Evolutionary conservation across 2,888 invertebrate genomes (phyloP).

Genomic region (Heliothis peltigera): DNA sequence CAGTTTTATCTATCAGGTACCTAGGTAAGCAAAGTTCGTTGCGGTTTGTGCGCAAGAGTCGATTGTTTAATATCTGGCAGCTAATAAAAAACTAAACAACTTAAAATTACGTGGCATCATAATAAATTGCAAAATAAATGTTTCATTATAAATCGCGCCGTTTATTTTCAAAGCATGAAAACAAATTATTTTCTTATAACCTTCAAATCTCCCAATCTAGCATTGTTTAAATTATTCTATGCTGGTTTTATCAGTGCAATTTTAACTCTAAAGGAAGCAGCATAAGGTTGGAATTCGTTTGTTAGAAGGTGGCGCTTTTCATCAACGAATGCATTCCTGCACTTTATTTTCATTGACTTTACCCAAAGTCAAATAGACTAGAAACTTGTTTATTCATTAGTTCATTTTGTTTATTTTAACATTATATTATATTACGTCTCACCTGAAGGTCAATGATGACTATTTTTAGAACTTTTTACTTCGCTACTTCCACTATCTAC

Average conservation of each 20-base stretch:
- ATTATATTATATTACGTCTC: neutral
- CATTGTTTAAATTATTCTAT: conserved; percentile 50
- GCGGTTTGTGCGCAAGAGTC: too few relatives aligned
- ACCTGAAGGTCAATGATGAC: neutral
- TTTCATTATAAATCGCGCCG: conserved; percentile 27
- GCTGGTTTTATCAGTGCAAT: neutral
- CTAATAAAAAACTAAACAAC: neutral
- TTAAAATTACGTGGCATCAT: conserved; percentile 19
- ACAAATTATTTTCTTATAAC: conserved; percentile 34
- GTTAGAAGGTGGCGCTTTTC: conserved; percentile 8
- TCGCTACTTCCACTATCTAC: too few relatives aligned
- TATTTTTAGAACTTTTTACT: neutral
- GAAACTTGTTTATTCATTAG: conserved; percentile 3
- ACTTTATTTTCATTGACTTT: conserved; percentile 55
- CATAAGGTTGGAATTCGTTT: conserved; percentile 9
- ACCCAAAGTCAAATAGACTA: conserved; percentile 46
- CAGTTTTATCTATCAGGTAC: too few relatives aligned
- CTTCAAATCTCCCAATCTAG: conserved; percentile 29
- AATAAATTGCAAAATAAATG: conserved; percentile 11
- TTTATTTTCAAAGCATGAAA: conserved; percentile 45
- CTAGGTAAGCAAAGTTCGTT: too few relatives aligned
- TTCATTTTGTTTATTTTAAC: conserved; percentile 1
- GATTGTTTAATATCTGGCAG: too few relatives aligned
- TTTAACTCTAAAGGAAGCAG: neutral
- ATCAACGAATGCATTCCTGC: conserved; percentile 44